phyloP scores from a whole-genome alignment of 2,113 vertebrate species.

The Corythaeola cristata region DNA sequence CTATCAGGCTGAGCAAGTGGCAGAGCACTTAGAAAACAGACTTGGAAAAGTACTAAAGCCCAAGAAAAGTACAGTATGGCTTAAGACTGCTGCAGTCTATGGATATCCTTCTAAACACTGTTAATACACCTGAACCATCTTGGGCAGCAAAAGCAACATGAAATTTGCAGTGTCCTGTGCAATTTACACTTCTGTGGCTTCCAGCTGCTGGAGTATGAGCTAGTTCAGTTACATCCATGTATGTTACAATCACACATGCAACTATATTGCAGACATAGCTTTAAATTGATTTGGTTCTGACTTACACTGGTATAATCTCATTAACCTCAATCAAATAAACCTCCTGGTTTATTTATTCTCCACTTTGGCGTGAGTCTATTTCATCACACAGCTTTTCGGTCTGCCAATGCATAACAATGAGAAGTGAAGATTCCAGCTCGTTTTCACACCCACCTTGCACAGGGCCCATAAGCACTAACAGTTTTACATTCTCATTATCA shows the following conservation, averaged over 20 bases:
- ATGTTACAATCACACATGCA: not conserved
- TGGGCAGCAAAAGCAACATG: not conserved
- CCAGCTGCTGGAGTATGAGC: not conserved
- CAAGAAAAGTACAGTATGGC: not conserved
- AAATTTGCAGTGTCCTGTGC: not conserved
- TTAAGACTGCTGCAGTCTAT: not conserved
- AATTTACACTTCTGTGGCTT: not conserved
- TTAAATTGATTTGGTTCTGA: not conserved
- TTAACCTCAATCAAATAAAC: not conserved
- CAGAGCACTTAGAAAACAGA: not conserved
- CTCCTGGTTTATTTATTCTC: not conserved
- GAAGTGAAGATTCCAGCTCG: not conserved
- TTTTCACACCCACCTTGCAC: not conserved
- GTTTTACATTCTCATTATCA: not conserved
- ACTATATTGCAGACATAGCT: not conserved
- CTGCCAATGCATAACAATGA: not conserved
- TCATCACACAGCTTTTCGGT: not conserved
- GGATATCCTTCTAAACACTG: not conserved
- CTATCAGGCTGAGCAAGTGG: not conserved
- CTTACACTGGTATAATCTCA: not conserved
- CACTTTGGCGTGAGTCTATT: not conserved
- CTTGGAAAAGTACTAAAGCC: not conserved
- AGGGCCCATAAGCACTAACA: accelerated
- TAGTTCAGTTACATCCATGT: not conserved
- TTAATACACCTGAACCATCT: not conserved